Evolutionary conservation across 2,797 vertebrate species (phyloP).

Genomic region (Syngnathus rostellatus): DNA sequence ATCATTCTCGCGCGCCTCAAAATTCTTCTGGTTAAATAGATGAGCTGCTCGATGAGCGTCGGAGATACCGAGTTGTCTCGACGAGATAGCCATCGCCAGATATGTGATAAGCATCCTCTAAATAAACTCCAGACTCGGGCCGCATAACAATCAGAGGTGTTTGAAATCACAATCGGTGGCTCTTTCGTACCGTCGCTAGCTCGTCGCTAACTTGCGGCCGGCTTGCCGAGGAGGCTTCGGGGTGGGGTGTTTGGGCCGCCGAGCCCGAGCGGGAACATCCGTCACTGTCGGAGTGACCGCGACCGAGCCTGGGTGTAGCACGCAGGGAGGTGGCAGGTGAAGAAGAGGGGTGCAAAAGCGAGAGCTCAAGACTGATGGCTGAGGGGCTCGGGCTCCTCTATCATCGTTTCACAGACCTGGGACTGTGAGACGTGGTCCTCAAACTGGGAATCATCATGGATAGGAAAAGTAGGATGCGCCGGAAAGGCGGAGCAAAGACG

Average conservation of each 20-base stretch:
- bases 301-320: slow-evolving; percentile 44
- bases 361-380: slow-evolving; percentile 70
- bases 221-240: slow-evolving; percentile 29
- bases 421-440: slow-evolving; percentile 55
- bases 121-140: slow-evolving; percentile 47
- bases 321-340: slow-evolving; percentile 21
- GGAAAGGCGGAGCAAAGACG: slow-evolving; percentile 25
- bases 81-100: slow-evolving; percentile 53
- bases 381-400: slow-evolving; percentile 57
- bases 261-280: slow-evolving; percentile 46
- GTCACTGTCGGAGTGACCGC: slow-evolving; percentile 60
- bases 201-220: slow-evolving; percentile 40
- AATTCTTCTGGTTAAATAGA: slow-evolving; percentile 60
- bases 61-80: slow-evolving; percentile 48
- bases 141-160: slow-evolving; percentile 26
- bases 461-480: slow-evolving; percentile 44
- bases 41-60: slow-evolving; percentile 56
- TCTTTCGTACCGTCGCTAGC: slow-evolving; percentile 24
- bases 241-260: slow-evolving; percentile 3
- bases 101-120: slow-evolving; percentile 52
- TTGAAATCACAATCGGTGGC: slow-evolving; percentile 10
- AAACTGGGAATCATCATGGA: slow-evolving; percentile 53
- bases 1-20: slow-evolving; percentile 53
- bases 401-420: slow-evolving; percentile 70
- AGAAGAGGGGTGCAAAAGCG: slow-evolving; percentile 30